Evolutionary conservation across 2,113 vertebrate genomes (phyloP), one percentile per base, ranked within the genome.

Genomic region (Nanorana parkeri): DNA sequence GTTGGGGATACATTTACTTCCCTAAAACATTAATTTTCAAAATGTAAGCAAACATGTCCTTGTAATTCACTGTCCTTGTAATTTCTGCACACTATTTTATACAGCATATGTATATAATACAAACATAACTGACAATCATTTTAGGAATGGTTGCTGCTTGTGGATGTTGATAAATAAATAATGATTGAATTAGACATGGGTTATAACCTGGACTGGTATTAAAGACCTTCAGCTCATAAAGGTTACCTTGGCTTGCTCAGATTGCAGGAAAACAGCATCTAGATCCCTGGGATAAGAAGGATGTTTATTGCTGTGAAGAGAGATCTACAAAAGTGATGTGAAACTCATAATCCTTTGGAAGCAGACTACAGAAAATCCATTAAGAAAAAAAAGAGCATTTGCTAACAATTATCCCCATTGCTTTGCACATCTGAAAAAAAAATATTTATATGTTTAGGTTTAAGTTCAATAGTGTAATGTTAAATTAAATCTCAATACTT

Each of bases 401-500:
- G 24, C 55, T 71, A 55, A 51, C 66, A 80, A 80, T 80, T 60
- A 69, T 80, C 28, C n/a, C 20, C 69, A 56, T 17, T 71, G 32
- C 24, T 74, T 65, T 73, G 68, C 21, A 58, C 24, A 56, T 65
- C 28, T 72, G 21, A 19, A 65, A 32, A 78, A 54, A 36, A 56
- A 23, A 36, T 74, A 66, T 81, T 65, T 66, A 55, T 66, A 24
- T 54, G 47, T 73, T 81, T 74, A 56, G 51, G 68, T 74, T 81
- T 67, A 24, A 28, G 69, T 74, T 72, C 36, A 73, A 24, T 32
- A 64, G 58, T 32, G 24, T 54, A 72, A 79, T 68, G 28, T 41
- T 71, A 61, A 58, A 79, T 79, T 58, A 78, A 79, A 79, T 60
- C 77, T 69, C 29, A 61, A 79, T 69, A 68, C 54, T 32, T 54